Base-by-base conservation (phyloP, 2,888 invertebrate species). In the Polia nebulosa region DNA sequence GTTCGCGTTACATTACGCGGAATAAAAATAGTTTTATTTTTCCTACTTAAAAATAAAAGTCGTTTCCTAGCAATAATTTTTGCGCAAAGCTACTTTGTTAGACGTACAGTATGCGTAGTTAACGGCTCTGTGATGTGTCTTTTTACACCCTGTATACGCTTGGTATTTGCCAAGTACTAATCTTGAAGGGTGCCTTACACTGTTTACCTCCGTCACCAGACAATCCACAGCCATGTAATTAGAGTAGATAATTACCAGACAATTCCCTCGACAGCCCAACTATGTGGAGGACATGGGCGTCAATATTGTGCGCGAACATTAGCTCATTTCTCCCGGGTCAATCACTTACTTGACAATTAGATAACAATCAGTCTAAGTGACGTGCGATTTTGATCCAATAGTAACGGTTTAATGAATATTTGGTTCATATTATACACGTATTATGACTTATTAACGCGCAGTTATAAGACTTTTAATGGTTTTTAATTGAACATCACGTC, bases 311-410 rank as follows among this genome's bases (percentile, higher is more conserved):
- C 86, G 79, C 84, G 80, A 86, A 83, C 88, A 91, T 92, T 90
- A 89, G 87, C 82, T 89, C 84, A 93, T 91, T 91, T 90, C 92
- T 90, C 92, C 47, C 72, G 89, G 87, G 91, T 76, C 80, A 77
- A 77, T 77, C 76, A 88, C 87, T 90, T 87, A 87, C 78, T 76
- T 81, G 81, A 76, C 90, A 91, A 92, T 92, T 91, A 89, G 79
- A 79, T 80, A 82, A 85, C 85, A 81, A 85, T 84, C 83, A 80
- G 79, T 75, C 76, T 71, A 69, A 80, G 62, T 87, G 83, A 84
- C 81, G 72, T 64, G 61, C 44, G 60, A 77, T 76, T 73, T 56
- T 64, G 62, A 76, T 51, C 63, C 8, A 36, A 45, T 66, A 56
- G 44, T 58, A 53, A 39, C 45, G 51, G 34, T 20, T 56, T 51